A percentile compares a stretch with the other conserved stretches of the same genome.
phyloP scores from a whole-genome alignment of 1,140 invertebrate species.

The Dendrolimus kikuchii region DNA sequence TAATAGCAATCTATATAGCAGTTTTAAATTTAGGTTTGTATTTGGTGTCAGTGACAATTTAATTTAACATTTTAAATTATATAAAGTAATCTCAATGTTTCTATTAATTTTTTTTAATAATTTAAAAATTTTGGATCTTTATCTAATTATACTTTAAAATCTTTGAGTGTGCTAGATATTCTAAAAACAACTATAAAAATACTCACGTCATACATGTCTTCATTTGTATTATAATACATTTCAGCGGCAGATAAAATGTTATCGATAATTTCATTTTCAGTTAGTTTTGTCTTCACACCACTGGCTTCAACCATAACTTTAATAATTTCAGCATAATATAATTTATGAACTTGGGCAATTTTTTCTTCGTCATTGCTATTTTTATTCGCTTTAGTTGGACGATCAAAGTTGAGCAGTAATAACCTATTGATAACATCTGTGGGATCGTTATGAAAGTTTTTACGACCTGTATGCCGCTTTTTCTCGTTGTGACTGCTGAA shows the following conservation, averaged over 20 bases:
- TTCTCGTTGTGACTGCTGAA: constrained; percentile 42
- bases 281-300: constrained; percentile 25
- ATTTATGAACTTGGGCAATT: constrained; percentile 31
- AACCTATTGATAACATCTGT: too few species aligned
- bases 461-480: constrained; percentile 27
- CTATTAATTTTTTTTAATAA: too few species aligned
- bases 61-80: too few species aligned
- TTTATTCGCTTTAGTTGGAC: constrained; percentile 1
- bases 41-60: too few species aligned
- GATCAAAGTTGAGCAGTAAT: too few species aligned
- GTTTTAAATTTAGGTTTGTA: too few species aligned
- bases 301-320: constrained; percentile 40
- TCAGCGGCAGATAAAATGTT: constrained; percentile 61
- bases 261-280: constrained; percentile 52
- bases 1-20: too few species aligned
- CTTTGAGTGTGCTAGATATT: too few species aligned
- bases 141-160: too few species aligned
- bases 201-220: constrained; percentile 71
- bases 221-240: constrained; percentile 66
- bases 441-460: background rate
- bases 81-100: too few species aligned
- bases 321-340: constrained; percentile 50
- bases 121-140: too few species aligned
- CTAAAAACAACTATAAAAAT: background rate
- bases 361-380: constrained; percentile 33